Base-by-base conservation (phyloP, 2,888 invertebrate species). In the Sthenelais limicola region DNA sequence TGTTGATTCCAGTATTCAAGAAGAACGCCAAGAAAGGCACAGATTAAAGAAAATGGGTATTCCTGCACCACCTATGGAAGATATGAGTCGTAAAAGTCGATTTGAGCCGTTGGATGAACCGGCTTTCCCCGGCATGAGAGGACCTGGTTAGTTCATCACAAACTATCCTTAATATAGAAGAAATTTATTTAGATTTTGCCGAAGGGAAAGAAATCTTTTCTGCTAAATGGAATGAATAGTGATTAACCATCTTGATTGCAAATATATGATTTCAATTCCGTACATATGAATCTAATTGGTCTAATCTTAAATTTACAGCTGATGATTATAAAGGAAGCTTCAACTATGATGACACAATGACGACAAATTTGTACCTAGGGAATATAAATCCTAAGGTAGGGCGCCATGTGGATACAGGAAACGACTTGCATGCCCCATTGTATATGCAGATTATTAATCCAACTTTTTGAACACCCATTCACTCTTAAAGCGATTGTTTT, bases 321-420 rank as follows among this genome's bases (percentile, higher is more conserved):
- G 79, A 77, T 32, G 78, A 78, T 35, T 71, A 71, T 51, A 47
- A 72, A 33, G 77, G 78, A 18, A 73, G 72, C 56, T 77, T 73
- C 51, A 77, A 80, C 43, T 74, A 75, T 52, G 97, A 96, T 0
- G 98, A 99, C 90, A 97, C 98, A 38, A 96, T 94, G 82, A 98
- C 98, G 0, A 99, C 99, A 66, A 99, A 99, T 89, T 91, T 99
- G 47, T 99, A 99, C 88, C 91, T 99, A 70, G 98, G 98, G 73
- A 99, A 98, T 88, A 91, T 99, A 38, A 97, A 96, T 88, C 97
- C 97, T 56, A 97, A 97, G 91, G 97, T 96, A 88, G 85, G 82
- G 33, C n/a, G n/a, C n/a, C n/a, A n/a, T n/a, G n/a, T n/a, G n/a
- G n/a, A n/a, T n/a, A n/a, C n/a, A n/a, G n/a, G n/a, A n/a, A n/a